Conservation (phyloP, 2,888 invertebrate species). For the Hyposoter dolosus region DNA sequence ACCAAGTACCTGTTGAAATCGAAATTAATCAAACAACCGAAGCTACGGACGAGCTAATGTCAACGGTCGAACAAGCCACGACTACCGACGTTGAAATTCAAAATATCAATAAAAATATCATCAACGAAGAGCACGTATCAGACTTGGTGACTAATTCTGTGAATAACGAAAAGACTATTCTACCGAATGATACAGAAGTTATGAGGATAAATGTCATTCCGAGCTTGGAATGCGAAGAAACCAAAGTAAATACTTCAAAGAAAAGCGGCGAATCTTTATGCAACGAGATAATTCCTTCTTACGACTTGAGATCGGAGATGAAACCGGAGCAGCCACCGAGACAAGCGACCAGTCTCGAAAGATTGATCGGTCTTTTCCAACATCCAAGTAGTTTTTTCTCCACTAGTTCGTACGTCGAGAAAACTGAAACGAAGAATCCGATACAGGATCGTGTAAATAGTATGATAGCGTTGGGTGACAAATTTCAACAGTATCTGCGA, state of each 20-base stretch:
- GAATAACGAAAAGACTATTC: neutral
- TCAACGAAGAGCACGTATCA: neutral
- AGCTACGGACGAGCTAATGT: neutral
- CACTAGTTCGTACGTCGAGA: constrained; percentile 81
- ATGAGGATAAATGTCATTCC: constrained; percentile 17
- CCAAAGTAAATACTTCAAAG: constrained; percentile 41
- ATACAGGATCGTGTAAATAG: constrained; percentile 76
- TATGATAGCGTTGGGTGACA: constrained; percentile 77
- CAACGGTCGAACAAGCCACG: neutral
- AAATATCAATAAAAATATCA: neutral
- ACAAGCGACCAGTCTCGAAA: constrained; percentile 88
- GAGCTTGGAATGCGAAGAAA: constrained; percentile 33
- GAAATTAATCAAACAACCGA: constrained; percentile 50
- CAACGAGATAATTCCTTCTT: constrained; percentile 39
- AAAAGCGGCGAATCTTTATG: constrained; percentile 45
- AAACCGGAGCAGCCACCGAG: constrained; percentile 67
- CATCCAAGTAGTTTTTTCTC: constrained; percentile 88
- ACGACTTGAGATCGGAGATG: constrained; percentile 43
- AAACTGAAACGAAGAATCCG: constrained; percentile 72
- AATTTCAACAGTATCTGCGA: constrained; percentile 77
- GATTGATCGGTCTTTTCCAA: constrained; percentile 88
- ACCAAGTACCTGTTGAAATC: constrained; percentile 43
- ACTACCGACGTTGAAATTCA: neutral
- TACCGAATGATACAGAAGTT: neutral
- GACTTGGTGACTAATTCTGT: neutral